Evolutionary conservation across 2,113 vertebrate genomes (phyloP), one percentile per base, ranked within the genome.

Genomic region (Amphiprion ocellaris): DNA sequence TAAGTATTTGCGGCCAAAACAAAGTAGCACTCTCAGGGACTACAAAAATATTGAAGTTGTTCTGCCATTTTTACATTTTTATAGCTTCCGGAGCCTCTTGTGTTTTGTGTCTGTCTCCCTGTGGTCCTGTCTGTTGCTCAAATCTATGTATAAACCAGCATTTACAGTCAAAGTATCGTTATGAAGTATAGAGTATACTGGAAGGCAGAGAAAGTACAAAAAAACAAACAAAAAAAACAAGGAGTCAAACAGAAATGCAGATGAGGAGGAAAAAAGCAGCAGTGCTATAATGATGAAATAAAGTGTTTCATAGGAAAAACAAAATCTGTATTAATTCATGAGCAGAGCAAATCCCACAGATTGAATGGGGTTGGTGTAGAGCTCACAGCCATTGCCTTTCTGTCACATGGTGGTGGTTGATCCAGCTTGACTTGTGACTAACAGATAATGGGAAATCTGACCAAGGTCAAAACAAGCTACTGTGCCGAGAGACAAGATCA

Each of bases 61-160:
- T 77, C 55, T 47, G 30, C 33, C 17, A 74, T 60, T 81, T 81
- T 79, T 77, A 50, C 60, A 82, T 74, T 82, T 73, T 59, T 56
- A 73, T 74, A 60, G 69, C 47, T 77, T 71, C 44, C 26, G 19
- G 65, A 77, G 37, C 72, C 56, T 52, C 69, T 67, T 74, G 39
- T 70, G 65, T 55, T 84, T 74, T 69, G 37, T 53, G 23, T 54
- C 17, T 47, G 6, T 53, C 44, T 74, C 52, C 23, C 64, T 47
- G 61, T 63, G 50, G 63, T 79, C 28, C 47, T 49, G 28, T 58
- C 60, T 49, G 0, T 49, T 55, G 47, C 67, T 55, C 67, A 70
- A 23, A 9, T 46, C 52, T 44, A 74, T 65, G 14, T 23, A 60
- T 55, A n/a, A 76, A 53, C 44, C 19, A 44, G 59, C 6, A 41